Percentiles rank a stretch among this genome's conserved stretches.
phyloP scores from a whole-genome alignment of 2,888 invertebrate species.

The Phengaris alcon region DNA sequence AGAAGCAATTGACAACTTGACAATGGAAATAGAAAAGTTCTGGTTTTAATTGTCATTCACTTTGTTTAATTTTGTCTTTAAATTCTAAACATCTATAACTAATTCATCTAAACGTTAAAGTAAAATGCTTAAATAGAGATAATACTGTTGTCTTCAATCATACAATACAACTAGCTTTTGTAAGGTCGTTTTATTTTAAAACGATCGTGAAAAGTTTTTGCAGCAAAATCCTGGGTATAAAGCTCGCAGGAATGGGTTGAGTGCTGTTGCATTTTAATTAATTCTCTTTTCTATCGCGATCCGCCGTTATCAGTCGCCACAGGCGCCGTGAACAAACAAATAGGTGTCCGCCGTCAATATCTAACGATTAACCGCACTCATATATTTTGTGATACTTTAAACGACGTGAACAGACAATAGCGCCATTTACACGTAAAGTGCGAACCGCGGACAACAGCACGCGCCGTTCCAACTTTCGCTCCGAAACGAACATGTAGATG shows the following conservation, averaged over 20 bases:
- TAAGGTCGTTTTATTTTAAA: constrained; percentile 36
- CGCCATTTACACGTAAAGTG: too few species aligned
- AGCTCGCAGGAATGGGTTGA: constrained; percentile 67
- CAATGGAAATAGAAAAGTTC: too few species aligned
- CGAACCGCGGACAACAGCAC: too few species aligned
- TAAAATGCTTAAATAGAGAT: constrained; percentile 37
- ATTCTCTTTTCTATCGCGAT: constrained; percentile 77
- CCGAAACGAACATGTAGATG: too few species aligned
- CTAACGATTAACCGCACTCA: constrained; percentile 54
- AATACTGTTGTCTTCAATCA: constrained; percentile 31
- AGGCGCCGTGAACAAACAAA: constrained; percentile 72
- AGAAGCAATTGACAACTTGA: not conserved
- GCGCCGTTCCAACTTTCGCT: too few species aligned
- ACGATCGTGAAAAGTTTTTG: constrained; percentile 50
- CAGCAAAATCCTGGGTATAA: constrained; percentile 49
- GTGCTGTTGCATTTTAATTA: constrained; percentile 78
- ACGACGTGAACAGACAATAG: not conserved
- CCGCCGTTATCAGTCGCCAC: constrained; percentile 68
- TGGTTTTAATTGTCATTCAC: too few species aligned
- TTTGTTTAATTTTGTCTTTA: not conserved
- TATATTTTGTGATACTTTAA: constrained; percentile 41
- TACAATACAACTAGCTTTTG: constrained; percentile 29
- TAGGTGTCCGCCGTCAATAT: constrained; percentile 56
- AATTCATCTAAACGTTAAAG: constrained; percentile 29
- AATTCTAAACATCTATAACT: not conserved